A percentile compares a stretch with the other conserved stretches of the same genome.
These are phyloP conservation scores for Halcyon badia DNA, from an alignment of 2,797 vertebrate genomes.

Conservation along the genomic window DNA sequence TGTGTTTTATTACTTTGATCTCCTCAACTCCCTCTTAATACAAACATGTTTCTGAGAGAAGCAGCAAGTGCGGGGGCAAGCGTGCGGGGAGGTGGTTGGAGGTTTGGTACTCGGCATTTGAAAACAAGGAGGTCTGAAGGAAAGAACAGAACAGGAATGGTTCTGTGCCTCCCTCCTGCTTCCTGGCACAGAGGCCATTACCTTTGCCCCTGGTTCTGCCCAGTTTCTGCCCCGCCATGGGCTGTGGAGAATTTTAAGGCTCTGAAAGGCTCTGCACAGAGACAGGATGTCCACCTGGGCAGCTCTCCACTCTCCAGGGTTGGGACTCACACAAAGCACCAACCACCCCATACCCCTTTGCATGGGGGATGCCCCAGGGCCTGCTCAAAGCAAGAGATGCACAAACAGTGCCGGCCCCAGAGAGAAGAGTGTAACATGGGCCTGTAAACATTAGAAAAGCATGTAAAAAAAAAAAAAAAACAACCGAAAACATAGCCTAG, in stretches of 20 bases:
- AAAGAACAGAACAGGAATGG: not conserved
- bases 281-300: not conserved
- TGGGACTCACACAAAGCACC: not conserved
- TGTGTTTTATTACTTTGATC: not conserved
- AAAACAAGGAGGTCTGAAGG: not conserved
- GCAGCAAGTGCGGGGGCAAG: accelerated
- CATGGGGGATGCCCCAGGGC: accelerated
- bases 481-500: not conserved
- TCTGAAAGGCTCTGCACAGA: not conserved
- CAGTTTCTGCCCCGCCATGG: not conserved
- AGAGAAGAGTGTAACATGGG: not conserved
- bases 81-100: accelerated
- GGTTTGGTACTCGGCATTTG: not conserved
- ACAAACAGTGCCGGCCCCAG: not conserved
- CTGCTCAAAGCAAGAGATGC: not conserved
- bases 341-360: not conserved
- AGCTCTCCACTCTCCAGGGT: not conserved
- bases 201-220: not conserved
- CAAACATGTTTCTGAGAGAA: not conserved
- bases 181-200: not conserved
- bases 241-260: not conserved
- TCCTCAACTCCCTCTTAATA: not conserved
- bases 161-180: accelerated
- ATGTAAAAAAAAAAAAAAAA: not conserved
- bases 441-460: not conserved